A percentile compares a stretch with the other conserved stretches of the same genome.
phyloP scores from a whole-genome alignment of 2,888 invertebrate genomes.

The Synanthedon tipuliformis region DNA sequence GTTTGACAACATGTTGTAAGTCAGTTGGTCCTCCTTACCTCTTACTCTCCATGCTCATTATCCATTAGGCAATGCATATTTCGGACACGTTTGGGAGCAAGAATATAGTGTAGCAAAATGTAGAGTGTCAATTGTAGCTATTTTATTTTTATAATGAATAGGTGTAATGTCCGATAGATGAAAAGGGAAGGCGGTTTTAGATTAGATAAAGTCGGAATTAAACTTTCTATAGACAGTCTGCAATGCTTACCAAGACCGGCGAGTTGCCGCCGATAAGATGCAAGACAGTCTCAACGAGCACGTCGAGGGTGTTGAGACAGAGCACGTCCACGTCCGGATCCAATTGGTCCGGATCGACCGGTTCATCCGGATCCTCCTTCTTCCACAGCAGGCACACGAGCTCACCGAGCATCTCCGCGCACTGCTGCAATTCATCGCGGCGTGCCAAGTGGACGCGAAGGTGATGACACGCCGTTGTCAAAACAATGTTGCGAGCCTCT shows the following conservation, averaged over 20 bases:
- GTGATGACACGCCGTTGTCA: constrained; percentile 87
- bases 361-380: constrained; percentile 61
- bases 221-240: background rate
- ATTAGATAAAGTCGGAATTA: background rate
- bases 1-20: too few species aligned
- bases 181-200: background rate
- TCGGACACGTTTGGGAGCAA: too few species aligned
- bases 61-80: too few species aligned
- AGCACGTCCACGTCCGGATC: constrained; percentile 84
- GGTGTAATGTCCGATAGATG: too few species aligned
- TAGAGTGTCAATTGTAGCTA: too few species aligned
- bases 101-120: too few species aligned
- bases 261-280: constrained; percentile 83
- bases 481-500: constrained; percentile 87
- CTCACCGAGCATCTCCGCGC: constrained; percentile 89
- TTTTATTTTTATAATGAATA: too few species aligned
- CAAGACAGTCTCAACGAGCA: constrained; percentile 86
- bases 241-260: constrained; percentile 69
- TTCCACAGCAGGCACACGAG: constrained; percentile 74
- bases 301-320: constrained; percentile 83
- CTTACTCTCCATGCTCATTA: too few species aligned
- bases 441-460: constrained; percentile 84
- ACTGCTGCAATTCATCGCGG: constrained; percentile 84
- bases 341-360: constrained; percentile 46
- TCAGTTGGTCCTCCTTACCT: too few species aligned